Conservation (phyloP, 2,888 invertebrate species). For the Eretmocerus hayati region DNA sequence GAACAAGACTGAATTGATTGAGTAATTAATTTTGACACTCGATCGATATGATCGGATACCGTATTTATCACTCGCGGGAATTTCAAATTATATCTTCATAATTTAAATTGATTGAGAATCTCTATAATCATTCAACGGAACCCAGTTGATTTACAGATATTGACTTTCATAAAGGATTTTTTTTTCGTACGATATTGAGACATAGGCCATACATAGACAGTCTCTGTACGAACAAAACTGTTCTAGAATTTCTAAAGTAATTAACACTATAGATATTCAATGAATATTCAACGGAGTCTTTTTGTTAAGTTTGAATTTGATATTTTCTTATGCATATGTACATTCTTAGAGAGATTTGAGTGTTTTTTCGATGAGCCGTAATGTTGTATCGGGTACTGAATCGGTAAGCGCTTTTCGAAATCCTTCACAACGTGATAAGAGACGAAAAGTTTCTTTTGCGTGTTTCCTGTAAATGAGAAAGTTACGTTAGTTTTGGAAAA, state of each 20-base stretch:
- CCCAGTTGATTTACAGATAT: too few relatives aligned
- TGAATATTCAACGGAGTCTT: background rate
- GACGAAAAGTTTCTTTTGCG: conserved; percentile 70
- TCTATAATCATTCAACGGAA: too few relatives aligned
- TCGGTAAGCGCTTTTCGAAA: conserved; percentile 73
- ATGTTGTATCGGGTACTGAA: conserved; percentile 69
- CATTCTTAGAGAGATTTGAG: conserved; percentile 53
- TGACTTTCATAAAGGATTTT: too few relatives aligned
- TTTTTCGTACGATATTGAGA: background rate
- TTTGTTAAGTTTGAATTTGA: background rate
- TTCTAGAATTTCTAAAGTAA: background rate
- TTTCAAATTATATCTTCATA: too few relatives aligned
- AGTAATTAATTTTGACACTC: too few relatives aligned
- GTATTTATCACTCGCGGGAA: too few relatives aligned
- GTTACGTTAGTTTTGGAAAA: too few relatives aligned
- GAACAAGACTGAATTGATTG: too few relatives aligned
- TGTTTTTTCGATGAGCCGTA: conserved; percentile 78
- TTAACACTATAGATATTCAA: background rate
- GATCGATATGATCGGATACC: too few relatives aligned
- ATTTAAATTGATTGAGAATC: too few relatives aligned
- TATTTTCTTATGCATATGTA: background rate
- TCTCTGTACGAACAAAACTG: too few relatives aligned
- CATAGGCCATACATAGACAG: background rate
- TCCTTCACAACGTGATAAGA: conserved; percentile 64
- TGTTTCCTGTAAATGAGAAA: conserved; percentile 52